Base-by-base conservation (phyloP, 1,140 invertebrate species). In the Temnothorax nylanderi region DNA sequence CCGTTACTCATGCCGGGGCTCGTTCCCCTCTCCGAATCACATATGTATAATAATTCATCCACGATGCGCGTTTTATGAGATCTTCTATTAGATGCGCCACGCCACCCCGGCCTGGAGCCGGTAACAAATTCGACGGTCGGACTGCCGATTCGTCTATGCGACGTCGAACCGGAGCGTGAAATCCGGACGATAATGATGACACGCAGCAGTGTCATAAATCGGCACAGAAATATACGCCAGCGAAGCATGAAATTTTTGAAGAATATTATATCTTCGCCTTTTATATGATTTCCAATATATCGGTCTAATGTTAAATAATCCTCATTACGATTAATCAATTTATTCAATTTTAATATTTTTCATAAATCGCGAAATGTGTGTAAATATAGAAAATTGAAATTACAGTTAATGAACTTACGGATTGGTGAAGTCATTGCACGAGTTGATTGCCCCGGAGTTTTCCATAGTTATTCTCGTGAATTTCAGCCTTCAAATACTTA, bases 31-130 rank as follows among this genome's bases (percentile, higher is more conserved):
- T 64, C 78, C 65, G 88, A 89, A 90, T 93, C 93, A 91, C 89
- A 88, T 91, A 91, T 92, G 91, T 93, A 90, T 91, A 93, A 92
- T 92, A 91, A 94, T 94, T 94, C 93, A 92, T 92, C 89, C 90
- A 49, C 91, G 88, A 92, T 92, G 88, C 89, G 90, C 89, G 89
- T 94, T 94, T 93, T 91, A 93, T 91, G 92, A 92, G 91, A 92
- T 91, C 92, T 92, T 92, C 91, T 88, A 93, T 93, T 91, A 93
- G 88, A 91, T 87, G 88, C 88, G 87, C 87, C 88, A 10, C 47
- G 71, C 51, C 88, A 86, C 77, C 88, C 10, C 44, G 71, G 26
- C 34, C 21, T 74, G 60, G 44, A 74, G 71, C 65, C 89, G 88
- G 88, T 90, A 77, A 87, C 89, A 90, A 90, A 90, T 90, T 90